Percentiles rank a stretch among this genome's conserved stretches.
These are phyloP conservation scores for Hirtodrosophila cameraria DNA, from an alignment of 2,888 invertebrate species.

Conservation along the genomic window DNA sequence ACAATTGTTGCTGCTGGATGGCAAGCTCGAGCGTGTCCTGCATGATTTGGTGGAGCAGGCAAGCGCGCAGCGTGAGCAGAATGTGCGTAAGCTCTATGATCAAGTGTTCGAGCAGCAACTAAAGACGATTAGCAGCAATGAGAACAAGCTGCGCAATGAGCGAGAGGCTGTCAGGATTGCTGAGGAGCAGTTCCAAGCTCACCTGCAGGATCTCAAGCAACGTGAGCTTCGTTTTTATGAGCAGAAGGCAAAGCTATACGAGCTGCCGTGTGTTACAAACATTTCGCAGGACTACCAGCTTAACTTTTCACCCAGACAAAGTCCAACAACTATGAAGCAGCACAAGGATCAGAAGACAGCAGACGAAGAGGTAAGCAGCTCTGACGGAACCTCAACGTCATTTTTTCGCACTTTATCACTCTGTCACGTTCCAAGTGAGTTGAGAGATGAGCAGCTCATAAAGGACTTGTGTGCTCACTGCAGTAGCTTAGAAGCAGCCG, in stretches of 20 bases:
- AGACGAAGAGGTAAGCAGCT: too few species aligned
- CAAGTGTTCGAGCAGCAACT: slow-evolving; percentile 43
- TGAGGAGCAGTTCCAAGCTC: slow-evolving; percentile 4
- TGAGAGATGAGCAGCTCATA: too few species aligned
- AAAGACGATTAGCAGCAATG: slow-evolving; percentile 15
- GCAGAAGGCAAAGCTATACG: background rate
- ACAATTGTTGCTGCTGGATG: slow-evolving; percentile 36
- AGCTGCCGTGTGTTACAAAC: background rate
- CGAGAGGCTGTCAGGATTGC: slow-evolving; percentile 1
- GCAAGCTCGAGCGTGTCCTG: slow-evolving; percentile 37
- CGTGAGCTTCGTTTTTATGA: slow-evolving; percentile 13
- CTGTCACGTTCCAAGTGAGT: too few species aligned
- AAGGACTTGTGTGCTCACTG: too few species aligned
- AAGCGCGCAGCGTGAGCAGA: slow-evolving; percentile 38
- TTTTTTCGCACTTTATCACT: too few species aligned
- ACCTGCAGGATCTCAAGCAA: slow-evolving; percentile 7
- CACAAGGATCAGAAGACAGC: too few species aligned
- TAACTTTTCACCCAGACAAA: too few species aligned
- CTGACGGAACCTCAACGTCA: too few species aligned
- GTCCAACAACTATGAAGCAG: too few species aligned
- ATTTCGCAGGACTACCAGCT: background rate
- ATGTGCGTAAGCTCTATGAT: slow-evolving; percentile 54
- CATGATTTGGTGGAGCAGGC: slow-evolving; percentile 29
- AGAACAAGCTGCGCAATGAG: slow-evolving; percentile 5
- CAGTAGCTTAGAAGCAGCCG: too few species aligned